phyloP scores from a whole-genome alignment of 2,797 vertebrate genomes.

The Cirrhinus molitorella region DNA sequence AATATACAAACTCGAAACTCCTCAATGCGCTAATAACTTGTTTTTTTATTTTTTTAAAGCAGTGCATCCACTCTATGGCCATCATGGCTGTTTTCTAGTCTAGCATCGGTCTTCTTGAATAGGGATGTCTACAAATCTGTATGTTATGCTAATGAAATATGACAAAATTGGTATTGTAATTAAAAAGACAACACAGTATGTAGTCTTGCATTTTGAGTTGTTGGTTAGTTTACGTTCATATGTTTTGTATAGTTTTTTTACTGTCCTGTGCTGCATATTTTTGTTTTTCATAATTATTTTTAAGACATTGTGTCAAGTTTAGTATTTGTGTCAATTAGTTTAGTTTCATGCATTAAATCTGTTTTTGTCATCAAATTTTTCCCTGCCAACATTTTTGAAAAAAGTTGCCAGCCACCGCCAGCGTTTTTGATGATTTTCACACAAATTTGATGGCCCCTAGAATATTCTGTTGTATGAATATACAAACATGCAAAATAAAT shows the following conservation, averaged over 20 bases:
- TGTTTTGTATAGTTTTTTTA: neutral
- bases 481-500: too few species aligned
- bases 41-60: conserved; percentile 21
- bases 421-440: too few species aligned
- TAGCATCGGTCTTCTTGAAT: neutral
- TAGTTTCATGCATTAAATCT: too few species aligned
- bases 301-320: too few species aligned
- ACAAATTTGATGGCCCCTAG: too few species aligned
- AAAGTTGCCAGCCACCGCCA: too few species aligned
- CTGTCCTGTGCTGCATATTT: neutral
- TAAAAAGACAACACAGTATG: neutral
- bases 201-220: neutral
- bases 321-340: too few species aligned
- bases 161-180: neutral
- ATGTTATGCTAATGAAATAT: neutral
- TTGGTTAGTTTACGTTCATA: neutral
- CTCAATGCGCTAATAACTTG: conserved; percentile 12
- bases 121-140: neutral
- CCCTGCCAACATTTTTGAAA: too few species aligned
- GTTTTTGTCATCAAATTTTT: too few species aligned
- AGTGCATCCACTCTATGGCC: neutral
- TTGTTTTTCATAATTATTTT: neutral
- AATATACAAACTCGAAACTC: conserved; percentile 6
- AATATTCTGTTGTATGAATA: too few species aligned
- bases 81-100: neutral